Conservation (phyloP, 2,113 vertebrate genomes). For the Carlito syrichta region DNA sequence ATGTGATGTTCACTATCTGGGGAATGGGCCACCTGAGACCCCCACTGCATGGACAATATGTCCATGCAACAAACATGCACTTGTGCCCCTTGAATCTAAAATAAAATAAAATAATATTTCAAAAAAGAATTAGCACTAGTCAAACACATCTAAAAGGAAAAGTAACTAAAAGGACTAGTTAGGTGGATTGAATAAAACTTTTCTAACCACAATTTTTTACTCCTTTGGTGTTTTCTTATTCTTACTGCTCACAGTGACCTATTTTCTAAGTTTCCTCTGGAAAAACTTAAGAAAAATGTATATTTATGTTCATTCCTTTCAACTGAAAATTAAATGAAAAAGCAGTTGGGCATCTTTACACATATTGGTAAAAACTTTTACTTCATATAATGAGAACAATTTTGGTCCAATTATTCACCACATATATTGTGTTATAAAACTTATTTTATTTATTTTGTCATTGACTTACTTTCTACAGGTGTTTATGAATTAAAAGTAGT, state of each 20-base stretch:
- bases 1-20: too few species aligned
- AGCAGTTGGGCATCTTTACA: background rate
- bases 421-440: background rate
- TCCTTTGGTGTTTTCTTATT: background rate
- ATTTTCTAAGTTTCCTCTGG: background rate
- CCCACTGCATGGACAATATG: too few species aligned
- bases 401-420: background rate
- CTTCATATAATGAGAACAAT: background rate
- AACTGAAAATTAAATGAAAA: conserved; percentile 34
- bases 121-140: background rate
- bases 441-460: background rate
- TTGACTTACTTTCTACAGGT: background rate
- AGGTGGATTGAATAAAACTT: background rate
- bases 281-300: background rate
- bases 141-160: background rate
- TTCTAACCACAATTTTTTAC: background rate
- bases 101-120: too few species aligned
- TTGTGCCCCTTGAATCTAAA: too few species aligned
- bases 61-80: too few species aligned
- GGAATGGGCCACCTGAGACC: too few species aligned
- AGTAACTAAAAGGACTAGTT: background rate
- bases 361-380: background rate
- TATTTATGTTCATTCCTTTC: conserved; percentile 9
- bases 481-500: background rate
- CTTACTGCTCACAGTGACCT: background rate